Base-by-base conservation (phyloP, 2,113 vertebrate genomes). In the Pomatorhinus ruficollis region DNA sequence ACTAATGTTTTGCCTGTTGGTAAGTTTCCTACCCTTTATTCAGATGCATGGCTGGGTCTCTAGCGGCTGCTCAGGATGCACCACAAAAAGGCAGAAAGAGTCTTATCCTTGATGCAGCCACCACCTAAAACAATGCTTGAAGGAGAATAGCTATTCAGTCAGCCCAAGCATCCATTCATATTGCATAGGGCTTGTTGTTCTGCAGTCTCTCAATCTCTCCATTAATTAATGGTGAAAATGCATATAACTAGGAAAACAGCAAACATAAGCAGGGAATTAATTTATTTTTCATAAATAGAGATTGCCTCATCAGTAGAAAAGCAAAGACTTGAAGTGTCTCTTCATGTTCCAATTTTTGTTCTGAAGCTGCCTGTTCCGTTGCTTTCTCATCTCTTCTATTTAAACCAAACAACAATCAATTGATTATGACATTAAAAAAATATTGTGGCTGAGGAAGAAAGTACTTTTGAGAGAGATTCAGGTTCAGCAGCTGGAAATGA, bases 401-500 rank as follows among this genome's bases (percentile, higher is more conserved):
- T 97, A 97, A 97, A 95, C 89, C 95, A 87, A 93, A 92, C 90
- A 92, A 97, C 95, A 97, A 96, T 97, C 87, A 94, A 97, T 97
- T 97, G 96, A 97, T 97, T 95, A 95, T 88, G 79, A 96, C 93
- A 93, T 97, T 95, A 97, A 97, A 97, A 97, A 93, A 95, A 97
- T 96, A 90, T 82, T 92, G 97, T 97, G 92, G 79, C 85, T 78
- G 88, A 89, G 64, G 56, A 80, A 93, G 79, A 95, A 97, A 94
- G 97, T 96, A 90, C 97, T 97, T 98, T 91, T 90, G 88, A 96
- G 96, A 97, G 84, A 96, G 86, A 97, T 97, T 98, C 96, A 98
- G 97, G 94, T 95, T 96, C 97, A 93, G 96, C 97, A 97, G 94
- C 95, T 92, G 94, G 96, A 92, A 97, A 97, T 87, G 90, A 96